Evolutionary conservation across 2,113 vertebrate genomes (phyloP).

Genomic region (Murina feae): DNA sequence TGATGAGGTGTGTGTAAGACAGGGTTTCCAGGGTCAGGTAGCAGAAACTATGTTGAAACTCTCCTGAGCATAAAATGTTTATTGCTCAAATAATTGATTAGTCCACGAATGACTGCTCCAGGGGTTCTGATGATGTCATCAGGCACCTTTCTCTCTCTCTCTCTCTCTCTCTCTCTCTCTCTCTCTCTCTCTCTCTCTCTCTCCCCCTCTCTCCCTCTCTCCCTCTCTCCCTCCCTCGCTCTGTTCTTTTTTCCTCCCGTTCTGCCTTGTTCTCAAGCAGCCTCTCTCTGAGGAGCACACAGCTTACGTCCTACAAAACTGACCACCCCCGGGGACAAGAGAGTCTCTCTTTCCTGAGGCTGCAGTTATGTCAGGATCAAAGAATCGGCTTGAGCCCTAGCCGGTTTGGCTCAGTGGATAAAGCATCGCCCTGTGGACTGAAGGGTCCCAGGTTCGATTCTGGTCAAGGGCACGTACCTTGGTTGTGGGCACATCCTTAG

Average conservation of each 20-base stretch:
- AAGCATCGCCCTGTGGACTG: too few species aligned
- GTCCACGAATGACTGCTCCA: not conserved
- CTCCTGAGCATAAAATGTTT: not conserved
- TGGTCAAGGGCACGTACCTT: too few species aligned
- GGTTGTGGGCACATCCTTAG: too few species aligned
- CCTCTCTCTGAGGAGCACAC: not conserved
- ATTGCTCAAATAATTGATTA: not conserved
- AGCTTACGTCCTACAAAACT: rapidly evolving
- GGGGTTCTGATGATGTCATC: not conserved
- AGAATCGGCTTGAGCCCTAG: not conserved
- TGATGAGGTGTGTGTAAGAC: rapidly evolving
- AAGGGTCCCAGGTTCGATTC: too few species aligned
- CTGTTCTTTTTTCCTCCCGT: not conserved
- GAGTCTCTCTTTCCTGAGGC: not conserved
- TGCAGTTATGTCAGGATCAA: rapidly evolving
- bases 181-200: too few species aligned
- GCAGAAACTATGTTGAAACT: not conserved
- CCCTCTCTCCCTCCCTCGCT: not conserved
- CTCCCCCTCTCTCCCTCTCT: too few species aligned
- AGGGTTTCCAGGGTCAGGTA: not conserved
- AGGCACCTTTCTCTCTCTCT: not conserved
- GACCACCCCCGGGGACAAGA: rapidly evolving
- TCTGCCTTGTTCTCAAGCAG: not conserved
- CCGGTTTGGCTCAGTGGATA: too few species aligned
- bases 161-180: too few species aligned